Percentiles rank a stretch among this genome's conserved stretches.
These are phyloP conservation scores for Phylloscopus trochiloides DNA, from an alignment of 2,113 vertebrate species.

Conservation along the genomic window DNA sequence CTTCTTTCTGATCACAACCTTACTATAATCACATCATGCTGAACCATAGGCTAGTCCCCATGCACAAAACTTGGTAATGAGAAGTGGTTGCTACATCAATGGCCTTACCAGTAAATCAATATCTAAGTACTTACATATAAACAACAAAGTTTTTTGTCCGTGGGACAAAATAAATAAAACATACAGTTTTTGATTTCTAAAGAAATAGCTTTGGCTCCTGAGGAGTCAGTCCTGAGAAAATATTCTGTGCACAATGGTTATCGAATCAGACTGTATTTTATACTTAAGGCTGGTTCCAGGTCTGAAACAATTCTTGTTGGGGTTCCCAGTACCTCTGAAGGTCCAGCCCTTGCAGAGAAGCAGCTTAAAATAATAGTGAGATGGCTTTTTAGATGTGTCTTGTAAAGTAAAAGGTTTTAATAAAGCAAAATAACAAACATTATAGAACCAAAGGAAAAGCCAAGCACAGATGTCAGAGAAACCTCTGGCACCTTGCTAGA, in stretches of 20 bases:
- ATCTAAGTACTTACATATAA: neutral
- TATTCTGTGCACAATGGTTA: neutral
- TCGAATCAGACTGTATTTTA: neutral
- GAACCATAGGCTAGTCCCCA: neutral
- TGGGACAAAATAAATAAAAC: neutral
- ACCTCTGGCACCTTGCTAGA: too few species aligned
- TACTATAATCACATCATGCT: neutral
- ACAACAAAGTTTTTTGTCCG: neutral
- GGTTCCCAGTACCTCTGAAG: too few species aligned
- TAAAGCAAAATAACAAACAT: too few species aligned
- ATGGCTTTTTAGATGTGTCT: too few species aligned
- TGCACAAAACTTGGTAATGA: neutral
- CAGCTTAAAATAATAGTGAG: too few species aligned
- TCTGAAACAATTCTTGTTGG: neutral
- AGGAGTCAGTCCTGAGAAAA: neutral
- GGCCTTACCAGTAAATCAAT: neutral
- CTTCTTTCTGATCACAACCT: neutral
- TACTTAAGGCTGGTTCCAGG: neutral
- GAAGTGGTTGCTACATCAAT: neutral
- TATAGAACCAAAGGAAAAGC: too few species aligned
- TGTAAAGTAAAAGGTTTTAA: too few species aligned
- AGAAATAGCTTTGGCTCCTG: neutral
- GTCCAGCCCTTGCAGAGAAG: too few species aligned
- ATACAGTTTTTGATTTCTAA: neutral
- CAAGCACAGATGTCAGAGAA: too few species aligned